Evolutionary conservation across 2,113 vertebrate genomes (phyloP).

Genomic region (Takifugu bimaculatus): DNA sequence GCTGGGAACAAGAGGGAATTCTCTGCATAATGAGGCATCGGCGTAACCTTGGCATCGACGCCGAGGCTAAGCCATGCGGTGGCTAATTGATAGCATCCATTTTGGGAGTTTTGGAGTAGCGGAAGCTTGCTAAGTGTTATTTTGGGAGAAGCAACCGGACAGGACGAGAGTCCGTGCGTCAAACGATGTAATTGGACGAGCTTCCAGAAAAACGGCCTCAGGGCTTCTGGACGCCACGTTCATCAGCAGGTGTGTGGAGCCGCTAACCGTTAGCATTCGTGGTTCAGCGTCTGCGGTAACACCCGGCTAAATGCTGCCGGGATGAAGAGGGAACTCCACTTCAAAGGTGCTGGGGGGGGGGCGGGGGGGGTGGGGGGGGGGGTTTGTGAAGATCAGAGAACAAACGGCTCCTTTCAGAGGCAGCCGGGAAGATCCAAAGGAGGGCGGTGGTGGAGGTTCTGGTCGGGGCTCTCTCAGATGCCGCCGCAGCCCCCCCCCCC

Average conservation of each 20-base stretch:
- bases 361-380: conserved; percentile 44
- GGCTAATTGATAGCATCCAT: background rate
- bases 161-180: too few relatives aligned
- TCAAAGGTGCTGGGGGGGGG: conserved; percentile 36
- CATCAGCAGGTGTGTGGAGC: conserved; percentile 62
- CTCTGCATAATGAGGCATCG: conserved; percentile 16
- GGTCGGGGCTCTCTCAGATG: conserved; percentile 53
- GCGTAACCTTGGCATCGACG: conserved; percentile 13
- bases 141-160: too few relatives aligned
- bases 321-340: conserved; percentile 48
- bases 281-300: conserved; percentile 67
- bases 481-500: conserved; percentile 22
- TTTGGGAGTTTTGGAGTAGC: background rate
- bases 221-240: too few relatives aligned
- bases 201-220: too few relatives aligned
- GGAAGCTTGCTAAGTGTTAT: background rate
- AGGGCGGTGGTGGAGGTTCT: conserved; percentile 19
- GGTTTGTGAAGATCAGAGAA: conserved; percentile 37
- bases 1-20: conserved; percentile 33
- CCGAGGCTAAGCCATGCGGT: conserved; percentile 14
- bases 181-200: too few relatives aligned
- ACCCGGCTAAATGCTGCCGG: conserved; percentile 53
- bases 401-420: conserved; percentile 40
- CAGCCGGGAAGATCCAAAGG: too few relatives aligned
- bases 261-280: conserved; percentile 66